These are phyloP conservation scores for Taeniopygia guttata DNA, from an alignment of 2,797 vertebrate genomes.

Conservation along the genomic window DNA sequence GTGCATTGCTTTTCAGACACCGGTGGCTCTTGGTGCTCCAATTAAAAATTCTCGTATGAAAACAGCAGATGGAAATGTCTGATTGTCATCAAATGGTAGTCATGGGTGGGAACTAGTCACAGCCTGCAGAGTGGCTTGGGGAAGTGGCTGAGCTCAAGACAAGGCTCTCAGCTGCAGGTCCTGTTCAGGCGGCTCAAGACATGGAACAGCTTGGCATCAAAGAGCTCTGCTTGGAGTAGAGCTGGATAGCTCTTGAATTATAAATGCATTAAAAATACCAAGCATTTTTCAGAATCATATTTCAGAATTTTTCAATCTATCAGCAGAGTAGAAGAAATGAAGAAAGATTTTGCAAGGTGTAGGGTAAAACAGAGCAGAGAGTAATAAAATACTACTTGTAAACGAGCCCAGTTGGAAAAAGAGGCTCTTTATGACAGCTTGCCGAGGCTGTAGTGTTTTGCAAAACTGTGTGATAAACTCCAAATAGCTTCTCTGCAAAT, in stretches of 20 bases:
- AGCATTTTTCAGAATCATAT: slow-evolving; percentile 27
- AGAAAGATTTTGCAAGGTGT: slow-evolving; percentile 50
- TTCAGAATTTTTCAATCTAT: slow-evolving; percentile 47
- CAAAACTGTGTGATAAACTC: slow-evolving; percentile 67
- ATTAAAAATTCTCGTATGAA: neutral
- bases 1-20: neutral
- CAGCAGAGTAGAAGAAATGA: neutral
- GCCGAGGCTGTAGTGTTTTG: slow-evolving; percentile 43
- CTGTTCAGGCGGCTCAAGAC: neutral
- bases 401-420: slow-evolving; percentile 52
- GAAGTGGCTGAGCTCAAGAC: neutral
- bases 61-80: neutral
- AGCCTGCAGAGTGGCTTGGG: neutral
- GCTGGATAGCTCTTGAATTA: slow-evolving; percentile 36
- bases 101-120: neutral
- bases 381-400: slow-evolving; percentile 53
- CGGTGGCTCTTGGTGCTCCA: neutral
- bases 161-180: neutral
- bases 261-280: slow-evolving; percentile 59
- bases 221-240: neutral
- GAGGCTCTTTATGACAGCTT: slow-evolving; percentile 56
- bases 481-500: slow-evolving; percentile 65
- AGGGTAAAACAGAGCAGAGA: slow-evolving; percentile 44
- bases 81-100: neutral
- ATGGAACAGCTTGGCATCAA: neutral